Base-by-base conservation (phyloP, 2,888 invertebrate species). In the Germaria angustata region DNA sequence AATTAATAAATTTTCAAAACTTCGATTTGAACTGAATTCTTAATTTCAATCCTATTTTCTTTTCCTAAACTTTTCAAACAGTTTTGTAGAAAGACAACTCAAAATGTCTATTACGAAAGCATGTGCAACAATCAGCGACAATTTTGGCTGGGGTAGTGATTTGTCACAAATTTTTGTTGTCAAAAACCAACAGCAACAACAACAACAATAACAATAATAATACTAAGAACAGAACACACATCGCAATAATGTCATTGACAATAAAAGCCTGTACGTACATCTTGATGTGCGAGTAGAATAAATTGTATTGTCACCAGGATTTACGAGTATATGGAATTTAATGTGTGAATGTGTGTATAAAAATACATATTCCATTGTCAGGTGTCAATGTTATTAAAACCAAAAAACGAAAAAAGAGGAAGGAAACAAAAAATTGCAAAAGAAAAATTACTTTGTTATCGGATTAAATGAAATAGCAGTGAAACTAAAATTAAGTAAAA, bases 301-400 rank as follows among this genome's bases (percentile, higher is more conserved):
- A 71, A 72, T 79, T 80, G 69, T 80, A 71, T 81, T 80, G 81
- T 81, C 80, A 76, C 59, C 55, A 61, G 83, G 77, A 81, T 81
- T 81, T 81, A 28, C 6, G n/a, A n/a, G 3, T 28, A 66, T 72
- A 20, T n/a, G 36, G 32, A 77, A 77, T 72, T 69, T 63, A 32
- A n/a, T n/a, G 13, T 2, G 28, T 46, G 46, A 6, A 51, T 22
- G 36, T 39, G 32, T 17, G 28, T 39, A 13, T 17, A 15, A 22
- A 36, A 22, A 34, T 51, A 15, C 13, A 22, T 15, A 55, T 36
- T 34, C 24, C 34, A 75, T 75, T 75, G 75, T 75, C 49, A 46
- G 65, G 65, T 75, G 75, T 65, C 65, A 46, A 46, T 57, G 24
- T 55, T 55, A 57, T 46, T 75, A 51, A 65, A 75, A 75, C 53